Percentiles rank a stretch among this genome's conserved stretches.
Evolutionary conservation across 2,113 vertebrate species (phyloP).

Genomic region (Ceyx cyanopectus): DNA sequence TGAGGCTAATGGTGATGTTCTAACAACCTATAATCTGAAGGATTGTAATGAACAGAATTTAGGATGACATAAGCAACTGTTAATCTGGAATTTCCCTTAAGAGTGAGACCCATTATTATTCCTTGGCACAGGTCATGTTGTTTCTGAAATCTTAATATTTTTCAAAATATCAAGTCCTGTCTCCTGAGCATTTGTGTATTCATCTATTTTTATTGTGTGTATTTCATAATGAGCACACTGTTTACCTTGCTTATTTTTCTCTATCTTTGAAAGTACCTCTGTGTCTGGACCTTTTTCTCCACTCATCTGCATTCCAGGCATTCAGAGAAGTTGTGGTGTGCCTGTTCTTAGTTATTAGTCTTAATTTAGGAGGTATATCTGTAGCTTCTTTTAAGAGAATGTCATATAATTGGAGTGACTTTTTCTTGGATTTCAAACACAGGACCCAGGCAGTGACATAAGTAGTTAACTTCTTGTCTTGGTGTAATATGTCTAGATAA

Average conservation of each 20-base stretch:
- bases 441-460: neutral
- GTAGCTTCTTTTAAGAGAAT: neutral
- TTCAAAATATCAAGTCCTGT: neutral
- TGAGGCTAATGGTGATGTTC: neutral
- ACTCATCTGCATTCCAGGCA: neutral
- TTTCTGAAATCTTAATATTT: neutral
- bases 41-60: neutral
- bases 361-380: neutral
- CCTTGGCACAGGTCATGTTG: neutral
- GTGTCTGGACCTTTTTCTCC: neutral
- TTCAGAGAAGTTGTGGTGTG: neutral
- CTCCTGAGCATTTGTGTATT: neutral
- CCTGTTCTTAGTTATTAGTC: neutral
- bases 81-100: neutral
- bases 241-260: neutral
- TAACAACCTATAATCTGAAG: neutral
- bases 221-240: neutral
- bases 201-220: neutral
- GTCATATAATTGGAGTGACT: neutral
- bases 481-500: neutral
- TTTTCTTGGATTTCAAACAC: neutral
- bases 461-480: neutral
- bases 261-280: neutral
- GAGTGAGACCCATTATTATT: neutral
- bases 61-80: neutral